Percentiles rank a stretch among this genome's conserved stretches.
These are phyloP conservation scores for Mirounga angustirostris DNA, from an alignment of 2,113 vertebrate genomes.

Conservation along the genomic window DNA sequence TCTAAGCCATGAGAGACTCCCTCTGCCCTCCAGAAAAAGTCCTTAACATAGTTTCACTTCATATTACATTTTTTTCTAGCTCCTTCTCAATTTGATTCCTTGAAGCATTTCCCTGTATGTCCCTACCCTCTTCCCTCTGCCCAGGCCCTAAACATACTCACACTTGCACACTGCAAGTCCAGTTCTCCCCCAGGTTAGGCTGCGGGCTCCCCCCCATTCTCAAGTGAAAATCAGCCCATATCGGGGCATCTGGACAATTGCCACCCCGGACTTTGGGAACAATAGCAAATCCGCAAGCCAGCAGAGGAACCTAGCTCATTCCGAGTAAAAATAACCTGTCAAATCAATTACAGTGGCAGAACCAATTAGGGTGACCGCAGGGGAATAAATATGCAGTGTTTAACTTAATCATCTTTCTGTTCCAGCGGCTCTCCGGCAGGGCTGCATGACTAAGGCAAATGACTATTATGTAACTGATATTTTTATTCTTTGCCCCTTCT, in stretches of 20 bases:
- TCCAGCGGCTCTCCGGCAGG: conserved; percentile 66
- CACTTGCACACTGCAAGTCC: not conserved
- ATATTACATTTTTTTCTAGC: not conserved
- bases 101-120: not conserved
- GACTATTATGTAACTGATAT: conserved; percentile 80
- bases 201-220: not conserved
- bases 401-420: conserved; percentile 78
- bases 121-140: too few relatives aligned
- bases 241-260: conserved; percentile 62
- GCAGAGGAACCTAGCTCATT: conserved; percentile 70
- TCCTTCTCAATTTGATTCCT: not conserved
- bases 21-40: not conserved
- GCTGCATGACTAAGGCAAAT: conserved; percentile 80
- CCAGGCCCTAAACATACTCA: not conserved
- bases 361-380: conserved; percentile 81
- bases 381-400: conserved; percentile 77
- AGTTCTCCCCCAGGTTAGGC: not conserved
- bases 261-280: conserved; percentile 6
- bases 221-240: conserved; percentile 59
- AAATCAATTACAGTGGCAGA: conserved; percentile 84
- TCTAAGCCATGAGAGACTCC: not conserved
- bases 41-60: not conserved
- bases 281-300: not conserved
- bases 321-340: conserved; percentile 84
- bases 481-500: conserved; percentile 64